A percentile compares a stretch with the other conserved stretches of the same genome.
These are phyloP conservation scores for Neomonachus schauinslandi DNA, from an alignment of 2,113 vertebrate genomes.

Conservation along the genomic window DNA sequence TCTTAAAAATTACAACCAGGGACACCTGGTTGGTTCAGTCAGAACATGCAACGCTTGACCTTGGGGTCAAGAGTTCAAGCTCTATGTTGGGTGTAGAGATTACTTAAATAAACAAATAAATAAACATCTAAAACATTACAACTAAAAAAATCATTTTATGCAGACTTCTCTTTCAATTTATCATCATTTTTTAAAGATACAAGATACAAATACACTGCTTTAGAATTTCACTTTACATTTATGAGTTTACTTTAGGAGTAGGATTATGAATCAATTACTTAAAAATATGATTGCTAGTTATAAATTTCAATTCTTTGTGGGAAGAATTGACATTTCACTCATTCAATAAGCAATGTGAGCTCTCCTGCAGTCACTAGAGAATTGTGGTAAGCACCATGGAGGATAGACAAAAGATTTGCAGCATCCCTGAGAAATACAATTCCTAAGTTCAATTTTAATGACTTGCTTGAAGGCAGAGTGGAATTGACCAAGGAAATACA, in stretches of 20 bases:
- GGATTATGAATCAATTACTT: background rate
- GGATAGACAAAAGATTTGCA: background rate
- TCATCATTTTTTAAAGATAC: background rate
- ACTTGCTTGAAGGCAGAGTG: background rate
- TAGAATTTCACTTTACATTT: conserved; percentile 30
- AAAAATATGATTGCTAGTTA: background rate
- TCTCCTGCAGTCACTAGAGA: background rate
- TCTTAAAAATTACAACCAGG: background rate
- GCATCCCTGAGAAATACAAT: background rate
- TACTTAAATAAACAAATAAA: background rate
- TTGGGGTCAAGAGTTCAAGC: background rate
- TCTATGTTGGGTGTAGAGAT: background rate
- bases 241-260: background rate
- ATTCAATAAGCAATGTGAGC: background rate
- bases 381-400: background rate
- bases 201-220: background rate
- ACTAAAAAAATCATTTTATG: background rate
- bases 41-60: background rate
- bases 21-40: background rate
- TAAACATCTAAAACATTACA: background rate
- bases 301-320: background rate
- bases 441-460: conserved; percentile 1
- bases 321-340: background rate
- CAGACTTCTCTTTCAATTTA: background rate
- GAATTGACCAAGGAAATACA: background rate